Percentiles rank a stretch among this genome's conserved stretches.
phyloP scores from a whole-genome alignment of 2,888 invertebrate genomes.

The Dorcus parallelipipedus region DNA sequence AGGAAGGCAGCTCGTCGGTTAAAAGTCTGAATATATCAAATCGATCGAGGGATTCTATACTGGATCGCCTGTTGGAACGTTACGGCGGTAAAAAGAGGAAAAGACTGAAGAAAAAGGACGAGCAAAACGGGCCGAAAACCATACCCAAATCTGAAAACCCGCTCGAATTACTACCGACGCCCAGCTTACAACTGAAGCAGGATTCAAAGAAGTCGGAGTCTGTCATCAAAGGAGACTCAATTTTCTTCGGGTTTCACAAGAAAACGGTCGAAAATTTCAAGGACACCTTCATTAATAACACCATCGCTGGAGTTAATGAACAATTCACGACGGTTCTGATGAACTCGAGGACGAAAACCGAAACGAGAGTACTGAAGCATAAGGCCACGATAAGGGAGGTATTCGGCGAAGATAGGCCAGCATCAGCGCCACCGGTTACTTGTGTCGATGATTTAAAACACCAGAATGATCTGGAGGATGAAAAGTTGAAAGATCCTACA shows the following conservation, averaged over 20 bases:
- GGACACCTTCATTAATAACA: constrained; percentile 63
- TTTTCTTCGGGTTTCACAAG: constrained; percentile 64
- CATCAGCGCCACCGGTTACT: constrained; percentile 74
- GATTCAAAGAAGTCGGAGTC: constrained; percentile 39
- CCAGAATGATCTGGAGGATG: constrained; percentile 37
- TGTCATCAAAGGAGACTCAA: constrained; percentile 55
- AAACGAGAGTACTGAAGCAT: constrained; percentile 69
- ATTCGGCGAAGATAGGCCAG: constrained; percentile 76
- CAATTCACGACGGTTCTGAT: constrained; percentile 69
- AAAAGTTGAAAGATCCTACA: constrained; percentile 48
- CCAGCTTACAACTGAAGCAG: constrained; percentile 55
- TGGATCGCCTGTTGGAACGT: constrained; percentile 65
- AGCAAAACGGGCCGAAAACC: constrained; percentile 55
- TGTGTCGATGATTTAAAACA: constrained; percentile 51
- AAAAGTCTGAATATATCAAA: constrained; percentile 57
- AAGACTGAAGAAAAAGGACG: constrained; percentile 55
- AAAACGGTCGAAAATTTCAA: constrained; percentile 66
- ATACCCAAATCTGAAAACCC: constrained; percentile 56
- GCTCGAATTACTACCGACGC: constrained; percentile 61
- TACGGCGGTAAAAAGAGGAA: constrained; percentile 59
- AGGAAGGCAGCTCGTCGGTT: constrained; percentile 65
- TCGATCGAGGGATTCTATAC: constrained; percentile 45
- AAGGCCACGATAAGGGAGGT: constrained; percentile 78
- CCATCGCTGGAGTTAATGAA: constrained; percentile 57
- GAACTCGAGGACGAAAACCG: constrained; percentile 71